A percentile compares a stretch with the other conserved stretches of the same genome.
Evolutionary conservation across 1,140 invertebrate species (phyloP).

Genomic region (Pseudobourletiella spinata): DNA sequence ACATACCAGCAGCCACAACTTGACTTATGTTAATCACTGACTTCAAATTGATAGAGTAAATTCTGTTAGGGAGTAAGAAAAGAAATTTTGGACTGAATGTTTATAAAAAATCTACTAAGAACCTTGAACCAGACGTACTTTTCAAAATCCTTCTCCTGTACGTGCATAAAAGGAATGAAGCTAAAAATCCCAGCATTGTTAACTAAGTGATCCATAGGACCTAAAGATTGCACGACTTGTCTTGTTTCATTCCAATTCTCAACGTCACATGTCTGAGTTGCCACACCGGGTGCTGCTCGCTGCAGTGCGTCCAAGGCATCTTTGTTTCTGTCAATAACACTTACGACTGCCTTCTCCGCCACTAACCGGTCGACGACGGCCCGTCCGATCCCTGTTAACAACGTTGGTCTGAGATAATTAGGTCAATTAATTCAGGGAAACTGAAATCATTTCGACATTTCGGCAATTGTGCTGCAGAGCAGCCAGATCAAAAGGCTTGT

Average conservation of each 20-base stretch:
- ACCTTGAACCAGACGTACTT: constrained; percentile 42
- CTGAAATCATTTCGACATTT: no score
- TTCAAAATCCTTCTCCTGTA: constrained; percentile 59
- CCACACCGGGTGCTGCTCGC: constrained; percentile 50
- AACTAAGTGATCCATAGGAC: constrained; percentile 62
- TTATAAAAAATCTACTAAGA: neutral
- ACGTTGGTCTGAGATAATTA: constrained; percentile 22
- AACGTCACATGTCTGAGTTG: constrained; percentile 58
- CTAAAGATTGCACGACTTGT: constrained; percentile 46
- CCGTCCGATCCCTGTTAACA: constrained; percentile 58
- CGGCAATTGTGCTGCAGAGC: no score
- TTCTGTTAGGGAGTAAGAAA: constrained; percentile 44
- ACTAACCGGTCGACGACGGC: constrained; percentile 56
- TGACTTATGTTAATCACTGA: constrained; percentile 73
- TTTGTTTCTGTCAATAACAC: constrained; percentile 60
- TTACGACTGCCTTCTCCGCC: constrained; percentile 56
- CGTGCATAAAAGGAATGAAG: constrained; percentile 53
- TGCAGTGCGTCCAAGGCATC: constrained; percentile 57
- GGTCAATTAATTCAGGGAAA: constrained; percentile 25
- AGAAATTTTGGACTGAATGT: neutral
- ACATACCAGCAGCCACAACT: constrained; percentile 60
- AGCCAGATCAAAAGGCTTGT: no score
- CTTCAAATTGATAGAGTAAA: constrained; percentile 74
- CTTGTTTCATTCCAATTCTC: constrained; percentile 64
- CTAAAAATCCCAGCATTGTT: constrained; percentile 68